Evolutionary conservation across 2,797 vertebrate genomes (phyloP).

Genomic region (Peromyscus nudipes): DNA sequence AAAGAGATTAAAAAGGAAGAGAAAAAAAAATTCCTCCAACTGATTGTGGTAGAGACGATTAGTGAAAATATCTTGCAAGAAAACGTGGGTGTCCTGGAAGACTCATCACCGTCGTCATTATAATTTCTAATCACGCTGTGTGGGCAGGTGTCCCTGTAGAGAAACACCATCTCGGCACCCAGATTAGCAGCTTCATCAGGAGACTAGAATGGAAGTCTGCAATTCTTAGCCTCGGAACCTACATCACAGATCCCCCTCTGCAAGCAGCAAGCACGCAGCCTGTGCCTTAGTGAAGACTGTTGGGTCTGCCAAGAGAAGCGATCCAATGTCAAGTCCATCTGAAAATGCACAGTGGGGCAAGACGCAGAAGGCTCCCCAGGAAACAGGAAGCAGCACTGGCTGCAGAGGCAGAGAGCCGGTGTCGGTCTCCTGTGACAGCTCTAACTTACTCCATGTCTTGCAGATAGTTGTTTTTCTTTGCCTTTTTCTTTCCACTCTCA

Average conservation of each 20-base stretch:
- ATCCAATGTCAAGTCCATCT: slow-evolving; percentile 38
- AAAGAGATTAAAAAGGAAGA: background rate
- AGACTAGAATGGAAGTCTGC: slow-evolving; percentile 74
- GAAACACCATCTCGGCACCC: slow-evolving; percentile 80
- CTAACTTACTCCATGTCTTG: slow-evolving; percentile 38
- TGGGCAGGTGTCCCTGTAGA: slow-evolving; percentile 83
- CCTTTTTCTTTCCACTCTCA: slow-evolving; percentile 69
- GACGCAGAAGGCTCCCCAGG: slow-evolving; percentile 30
- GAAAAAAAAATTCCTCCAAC: slow-evolving; percentile 56
- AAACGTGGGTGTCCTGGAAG: slow-evolving; percentile 83
- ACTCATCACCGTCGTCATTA: slow-evolving; percentile 79
- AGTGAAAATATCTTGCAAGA: slow-evolving; percentile 82
- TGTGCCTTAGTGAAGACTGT: slow-evolving; percentile 11
- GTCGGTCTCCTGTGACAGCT: background rate
- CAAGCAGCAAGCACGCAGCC: slow-evolving; percentile 53
- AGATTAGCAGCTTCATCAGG: slow-evolving; percentile 79
- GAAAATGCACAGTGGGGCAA: slow-evolving; percentile 34
- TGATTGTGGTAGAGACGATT: slow-evolving; percentile 75
- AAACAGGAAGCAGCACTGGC: slow-evolving; percentile 50
- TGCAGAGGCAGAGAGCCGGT: slow-evolving; percentile 10
- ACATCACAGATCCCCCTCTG: slow-evolving; percentile 71
- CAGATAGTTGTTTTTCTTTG: slow-evolving; percentile 67
- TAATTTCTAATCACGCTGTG: slow-evolving; percentile 84
- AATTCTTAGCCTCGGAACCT: slow-evolving; percentile 73
- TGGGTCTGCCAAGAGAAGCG: slow-evolving; percentile 27